A percentile compares a stretch with the other conserved stretches of the same genome.
phyloP scores from a whole-genome alignment of 2,888 invertebrate genomes.

The Chrysodeixis includens region DNA sequence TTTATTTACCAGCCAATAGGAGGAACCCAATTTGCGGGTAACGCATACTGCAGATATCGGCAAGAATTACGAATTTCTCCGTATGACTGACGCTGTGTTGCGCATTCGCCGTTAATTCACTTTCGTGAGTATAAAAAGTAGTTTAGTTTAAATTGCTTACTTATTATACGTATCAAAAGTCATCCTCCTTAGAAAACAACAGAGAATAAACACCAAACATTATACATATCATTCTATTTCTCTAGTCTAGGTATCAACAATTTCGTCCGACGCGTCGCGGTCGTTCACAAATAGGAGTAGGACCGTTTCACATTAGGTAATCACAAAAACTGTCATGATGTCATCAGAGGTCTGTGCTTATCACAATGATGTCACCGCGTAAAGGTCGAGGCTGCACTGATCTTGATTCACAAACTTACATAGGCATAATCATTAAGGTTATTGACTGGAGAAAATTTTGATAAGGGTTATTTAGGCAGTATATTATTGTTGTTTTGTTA shows the following conservation, averaged over 20 bases:
- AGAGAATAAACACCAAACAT: background rate
- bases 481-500: background rate
- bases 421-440: constrained; percentile 33
- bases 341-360: constrained; percentile 50
- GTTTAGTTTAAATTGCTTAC: too few relatives aligned
- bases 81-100: background rate
- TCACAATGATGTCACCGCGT: constrained; percentile 54
- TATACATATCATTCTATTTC: background rate
- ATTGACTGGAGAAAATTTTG: constrained; percentile 47
- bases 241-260: background rate
- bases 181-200: too few relatives aligned
- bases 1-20: background rate
- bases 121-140: too few relatives aligned
- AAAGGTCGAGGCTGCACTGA: constrained; percentile 58
- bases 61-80: background rate
- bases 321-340: constrained; percentile 53
- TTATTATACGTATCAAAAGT: too few relatives aligned
- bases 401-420: constrained; percentile 36
- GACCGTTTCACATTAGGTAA: constrained; percentile 46
- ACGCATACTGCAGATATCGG: background rate
- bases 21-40: background rate
- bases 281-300: constrained; percentile 43
- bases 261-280: constrained; percentile 21
- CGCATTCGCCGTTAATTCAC: background rate
- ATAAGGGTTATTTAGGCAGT: constrained; percentile 17